Conservation (phyloP, 2,888 invertebrate species). For the Pristionchus fissidentatus region DNA sequence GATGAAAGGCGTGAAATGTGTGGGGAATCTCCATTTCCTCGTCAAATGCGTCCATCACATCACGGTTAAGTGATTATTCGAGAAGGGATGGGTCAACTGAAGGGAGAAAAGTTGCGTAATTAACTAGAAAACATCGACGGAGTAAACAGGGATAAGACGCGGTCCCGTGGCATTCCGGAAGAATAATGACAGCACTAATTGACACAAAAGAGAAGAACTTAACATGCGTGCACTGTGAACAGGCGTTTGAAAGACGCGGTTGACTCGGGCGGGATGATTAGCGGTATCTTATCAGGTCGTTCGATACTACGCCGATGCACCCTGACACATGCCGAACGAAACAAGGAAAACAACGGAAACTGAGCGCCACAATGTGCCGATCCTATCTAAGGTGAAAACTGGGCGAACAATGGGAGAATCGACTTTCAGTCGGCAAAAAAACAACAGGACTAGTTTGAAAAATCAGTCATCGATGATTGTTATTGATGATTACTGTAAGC, state of each 20-base stretch:
- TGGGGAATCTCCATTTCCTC: neutral
- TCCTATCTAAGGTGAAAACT: too few relatives aligned
- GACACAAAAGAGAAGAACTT: neutral
- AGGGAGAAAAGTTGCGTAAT: neutral
- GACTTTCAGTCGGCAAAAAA: too few relatives aligned
- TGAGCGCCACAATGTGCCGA: too few relatives aligned
- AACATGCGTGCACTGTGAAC: too few relatives aligned
- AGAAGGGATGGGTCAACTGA: neutral
- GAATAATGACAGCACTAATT: neutral
- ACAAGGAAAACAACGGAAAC: too few relatives aligned
- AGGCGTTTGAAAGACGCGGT: constrained; percentile 15
- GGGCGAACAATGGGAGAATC: too few relatives aligned
- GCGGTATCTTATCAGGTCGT: constrained; percentile 19
- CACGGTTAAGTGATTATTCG: neutral
- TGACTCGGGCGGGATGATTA: neutral
- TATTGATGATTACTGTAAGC: neutral
- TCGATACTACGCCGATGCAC: neutral
- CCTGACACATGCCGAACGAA: too few relatives aligned
- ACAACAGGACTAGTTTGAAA: neutral
- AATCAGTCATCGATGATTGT: neutral
- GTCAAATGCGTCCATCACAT: neutral
- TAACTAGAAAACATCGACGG: neutral
- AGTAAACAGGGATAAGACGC: neutral
- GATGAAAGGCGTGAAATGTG: constrained; percentile 30
- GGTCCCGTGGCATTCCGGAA: too few relatives aligned